Base-by-base conservation (phyloP, 2,888 invertebrate species). In the Agrypnus murinus region DNA sequence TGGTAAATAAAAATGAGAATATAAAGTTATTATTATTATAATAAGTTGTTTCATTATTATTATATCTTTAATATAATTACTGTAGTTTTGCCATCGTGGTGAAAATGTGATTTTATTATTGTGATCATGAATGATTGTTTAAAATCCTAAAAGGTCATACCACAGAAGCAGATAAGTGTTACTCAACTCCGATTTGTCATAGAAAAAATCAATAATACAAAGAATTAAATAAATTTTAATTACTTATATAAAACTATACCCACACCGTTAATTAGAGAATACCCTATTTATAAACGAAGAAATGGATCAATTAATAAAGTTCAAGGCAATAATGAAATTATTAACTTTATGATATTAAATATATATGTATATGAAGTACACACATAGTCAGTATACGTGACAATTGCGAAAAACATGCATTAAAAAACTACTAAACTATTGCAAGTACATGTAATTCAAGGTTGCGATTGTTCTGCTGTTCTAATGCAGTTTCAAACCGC, bases 301-400 rank as follows among this genome's bases (percentile, higher is more conserved):
- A 72, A 74, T 71, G 75, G 74, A 69, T 74, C 72, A 72, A 72
- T 75, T 73, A 75, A 69, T 79, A 80, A 81, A 81, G 81, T 80
- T 81, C 81, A 81, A 81, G 80, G 81, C 71, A 71, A 71, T 69
- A 79, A 79, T 77, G 73, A 74, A 74, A 79, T 75, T 79, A 78
- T 69, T 48, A 75, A 72, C 69, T 76, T 67, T n/a, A n/a, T n/a
- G 78, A 77, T 75, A 75, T 78, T 25, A 25, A 3, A 25, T 25
- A 5, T 25, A 5, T 25, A 25, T 5, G 25, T 25, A 25, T 5
- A n/a, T n/a, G n/a, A n/a, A n/a, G n/a, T n/a, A n/a, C n/a, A n/a
- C n/a, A 34, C 55, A 55, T 55, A 36, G 75, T 76, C 77, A 77
- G 67, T 65, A 19, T 58, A 65, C 68, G 71, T 73, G 75, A 74